Evolutionary conservation across 2,797 vertebrate species (phyloP).

Genomic region (Megalops cyprinoides): DNA sequence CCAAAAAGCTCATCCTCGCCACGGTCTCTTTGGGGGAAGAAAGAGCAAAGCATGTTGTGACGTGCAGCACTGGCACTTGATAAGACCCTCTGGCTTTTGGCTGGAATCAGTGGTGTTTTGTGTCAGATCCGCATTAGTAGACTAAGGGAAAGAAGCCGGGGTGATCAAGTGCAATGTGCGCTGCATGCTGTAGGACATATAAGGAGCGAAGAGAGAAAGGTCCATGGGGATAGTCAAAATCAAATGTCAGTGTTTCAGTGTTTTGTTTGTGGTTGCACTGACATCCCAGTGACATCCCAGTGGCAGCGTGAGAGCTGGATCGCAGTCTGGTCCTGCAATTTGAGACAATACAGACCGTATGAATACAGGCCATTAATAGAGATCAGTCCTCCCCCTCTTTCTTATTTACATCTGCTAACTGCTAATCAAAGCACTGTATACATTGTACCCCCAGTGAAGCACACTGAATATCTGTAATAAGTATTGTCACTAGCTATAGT

Average conservation of each 20-base stretch:
- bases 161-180: background rate
- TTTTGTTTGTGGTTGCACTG: background rate
- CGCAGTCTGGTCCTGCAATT: background rate
- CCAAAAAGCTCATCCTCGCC: background rate
- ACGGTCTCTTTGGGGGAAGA: background rate
- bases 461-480: background rate
- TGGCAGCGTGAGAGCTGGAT: background rate
- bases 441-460: background rate
- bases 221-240: background rate
- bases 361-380: background rate
- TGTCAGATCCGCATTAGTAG: background rate
- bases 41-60: background rate
- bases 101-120: background rate
- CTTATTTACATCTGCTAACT: background rate
- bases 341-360: background rate
- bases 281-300: background rate
- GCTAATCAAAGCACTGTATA: background rate
- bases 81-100: background rate
- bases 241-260: slow-evolving; percentile 3
- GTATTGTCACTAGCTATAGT: background rate
- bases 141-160: background rate
- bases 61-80: background rate
- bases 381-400: background rate
- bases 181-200: background rate
- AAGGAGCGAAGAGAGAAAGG: background rate